A percentile compares a stretch with the other conserved stretches of the same genome.
These are phyloP conservation scores for Syngnathus acus DNA, from an alignment of 2,797 vertebrate species.

Conservation along the genomic window DNA sequence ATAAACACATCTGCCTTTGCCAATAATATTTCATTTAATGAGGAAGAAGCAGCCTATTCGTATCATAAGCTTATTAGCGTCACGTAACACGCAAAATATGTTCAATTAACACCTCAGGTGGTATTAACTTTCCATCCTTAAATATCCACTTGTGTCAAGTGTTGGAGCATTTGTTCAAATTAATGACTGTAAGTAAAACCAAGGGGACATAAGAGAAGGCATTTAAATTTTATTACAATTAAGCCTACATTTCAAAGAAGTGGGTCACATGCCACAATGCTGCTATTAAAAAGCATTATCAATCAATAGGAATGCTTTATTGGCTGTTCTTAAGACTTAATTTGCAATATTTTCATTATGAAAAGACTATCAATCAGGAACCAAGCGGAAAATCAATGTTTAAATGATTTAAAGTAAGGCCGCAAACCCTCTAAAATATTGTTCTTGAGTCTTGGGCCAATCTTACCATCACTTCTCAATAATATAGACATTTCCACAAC, in stretches of 20 bases:
- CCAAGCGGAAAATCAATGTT: conserved; percentile 65
- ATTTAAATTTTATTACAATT: conserved; percentile 41
- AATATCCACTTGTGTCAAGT: conserved; percentile 38
- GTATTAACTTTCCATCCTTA: conserved; percentile 31
- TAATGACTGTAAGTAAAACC: conserved; percentile 15
- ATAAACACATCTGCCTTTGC: conserved; percentile 1
- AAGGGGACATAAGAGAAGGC: conserved; percentile 6
- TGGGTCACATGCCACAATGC: conserved; percentile 47
- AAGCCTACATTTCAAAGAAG: conserved; percentile 42
- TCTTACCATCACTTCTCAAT: conserved; percentile 43
- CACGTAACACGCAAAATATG: conserved; percentile 30
- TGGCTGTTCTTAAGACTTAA: conserved; percentile 61
- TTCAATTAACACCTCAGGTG: conserved; percentile 33
- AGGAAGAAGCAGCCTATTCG: neutral
- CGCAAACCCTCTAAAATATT: conserved; percentile 57
- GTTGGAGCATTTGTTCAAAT: conserved; percentile 15
- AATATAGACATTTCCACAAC: conserved; percentile 26
- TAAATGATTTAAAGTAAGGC: conserved; percentile 66
- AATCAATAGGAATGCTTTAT: conserved; percentile 59
- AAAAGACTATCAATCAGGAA: conserved; percentile 64
- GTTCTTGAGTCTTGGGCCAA: conserved; percentile 42
- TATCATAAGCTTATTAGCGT: conserved; percentile 27
- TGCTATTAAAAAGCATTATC: conserved; percentile 61
- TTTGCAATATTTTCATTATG: conserved; percentile 62
- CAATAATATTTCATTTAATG: conserved; percentile 4